Evolutionary conservation across 2,888 invertebrate genomes (phyloP), one percentile per base, ranked within the genome.

Genomic region (Trachelus tabidus): DNA sequence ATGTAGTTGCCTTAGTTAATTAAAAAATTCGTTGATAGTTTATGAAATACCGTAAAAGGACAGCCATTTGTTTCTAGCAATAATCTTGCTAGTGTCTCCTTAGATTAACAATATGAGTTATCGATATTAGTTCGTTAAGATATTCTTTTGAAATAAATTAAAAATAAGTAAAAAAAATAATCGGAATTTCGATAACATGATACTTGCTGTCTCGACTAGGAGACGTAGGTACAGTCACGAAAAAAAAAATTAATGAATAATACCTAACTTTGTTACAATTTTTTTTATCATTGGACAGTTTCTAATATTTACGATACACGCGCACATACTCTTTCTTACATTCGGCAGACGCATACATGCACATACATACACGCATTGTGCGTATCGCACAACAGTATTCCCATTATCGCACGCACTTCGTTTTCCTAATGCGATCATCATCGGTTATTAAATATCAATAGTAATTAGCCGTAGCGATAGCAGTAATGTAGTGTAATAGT

Each of bases 11-110:
- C 56, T 71, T 34, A 71, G 34, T 71, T 33, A 33, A 31, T 71
- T 82, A 81, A 82, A 82, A 83, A 86, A 82, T 83, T 85, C 85
- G 83, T 85, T 84, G 82, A 85, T 81, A 85, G 73, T 80, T 80
- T 75, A 79, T 76, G 81, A 82, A 79, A 40, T 83, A 82, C 79
- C 40, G 56, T 69, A 33, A 77, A 77, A 79, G 76, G 79, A 82
- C 77, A 83, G 77, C 82, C 79, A 75, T 37, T 56, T 75, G 77
- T 80, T 76, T 75, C 76, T 73, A 77, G 75, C 68, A 75, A 79
- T 69, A 69, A 30, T 56, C 15, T n/a, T 40, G 77, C 77, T 79
- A 77, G 75, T 71, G 73, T 56, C 56, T 56, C 37, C 30, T 73
- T 79, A 73, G 12, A 77, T 79, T 73, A 35, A 74, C 34, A 75